A percentile compares a stretch with the other conserved stretches of the same genome.
Conservation (phyloP, 2,888 invertebrate genomes). For the Tipula unca region DNA sequence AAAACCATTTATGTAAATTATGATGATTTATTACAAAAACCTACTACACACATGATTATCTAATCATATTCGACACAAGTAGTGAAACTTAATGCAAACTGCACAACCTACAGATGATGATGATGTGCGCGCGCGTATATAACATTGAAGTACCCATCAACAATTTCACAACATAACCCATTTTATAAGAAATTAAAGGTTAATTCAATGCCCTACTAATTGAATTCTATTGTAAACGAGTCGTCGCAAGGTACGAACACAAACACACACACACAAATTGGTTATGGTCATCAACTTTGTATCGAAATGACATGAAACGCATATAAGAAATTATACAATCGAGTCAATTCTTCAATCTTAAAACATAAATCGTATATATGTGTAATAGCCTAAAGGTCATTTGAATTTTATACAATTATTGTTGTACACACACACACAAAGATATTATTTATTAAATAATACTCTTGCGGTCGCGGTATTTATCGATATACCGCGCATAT, state of each 20-base stretch:
- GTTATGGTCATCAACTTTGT: neutral
- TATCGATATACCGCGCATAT: too few species aligned
- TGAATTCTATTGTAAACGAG: neutral
- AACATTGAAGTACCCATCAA: neutral
- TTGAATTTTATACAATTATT: neutral
- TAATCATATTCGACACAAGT: neutral
- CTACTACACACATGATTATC: neutral
- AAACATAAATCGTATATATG: neutral
- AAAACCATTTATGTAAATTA: neutral
- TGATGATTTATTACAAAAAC: neutral
- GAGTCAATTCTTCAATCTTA: neutral
- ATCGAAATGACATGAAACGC: neutral
- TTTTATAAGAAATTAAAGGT: neutral
- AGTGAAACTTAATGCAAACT: neutral
- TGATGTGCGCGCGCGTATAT: neutral
- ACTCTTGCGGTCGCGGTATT: neutral
- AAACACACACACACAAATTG: neutral
- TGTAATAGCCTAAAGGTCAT: neutral
- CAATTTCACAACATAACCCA: neutral
- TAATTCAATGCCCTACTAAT: constrained; percentile 8
- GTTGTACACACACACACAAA: neutral
- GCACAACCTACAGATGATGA: neutral
- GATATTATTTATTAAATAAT: neutral
- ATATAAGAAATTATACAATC: neutral
- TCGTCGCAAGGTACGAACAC: neutral